Evolutionary conservation across 64 coral and sea anemone species (phyloP), one percentile per base, ranked within the genome.

Genomic region (Astreopora myriophthalma): DNA sequence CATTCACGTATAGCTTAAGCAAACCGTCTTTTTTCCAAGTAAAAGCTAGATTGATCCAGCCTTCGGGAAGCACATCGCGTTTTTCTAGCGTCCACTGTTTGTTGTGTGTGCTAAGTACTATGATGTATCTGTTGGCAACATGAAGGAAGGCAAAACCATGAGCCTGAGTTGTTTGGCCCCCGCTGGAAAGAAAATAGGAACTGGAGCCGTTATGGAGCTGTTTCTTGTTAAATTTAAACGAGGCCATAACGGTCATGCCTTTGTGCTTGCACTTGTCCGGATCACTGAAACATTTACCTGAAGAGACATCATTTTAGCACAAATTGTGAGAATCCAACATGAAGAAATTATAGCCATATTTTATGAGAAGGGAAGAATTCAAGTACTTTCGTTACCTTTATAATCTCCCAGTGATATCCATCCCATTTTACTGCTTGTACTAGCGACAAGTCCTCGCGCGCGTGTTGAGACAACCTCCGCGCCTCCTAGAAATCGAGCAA

Each of bases 271-370:
- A 96, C 22, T 49, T 85, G 24, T 61, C 79, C 25, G 95, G 95
- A 40, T 96, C 91, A 62, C 95, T 96, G 62, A 94, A 96, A 48
- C 95, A 96, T 73, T 96, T 96, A 13, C 95, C 95, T 96, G 19
- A 17, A 17, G 9, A 89, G 73, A 55, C 8, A 55, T 3, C 10
- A 55, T 19, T 16, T 16, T 16, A 55, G 51, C 11, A 55, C 8
- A 55, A 14, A 55, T 16, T 55, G 51, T 55, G 12, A 55, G 51
- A 55, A 55, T 44, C 40, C 40, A 44, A 6, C 40, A n/a, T n/a
- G n/a, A n/a, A n/a, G n/a, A n/a, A n/a, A n/a, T n/a, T n/a, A n/a
- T n/a, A n/a, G n/a, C n/a, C n/a, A n/a, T n/a, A n/a, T 58, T 58
- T 3, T 20, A 20, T 16, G 52, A 13, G 3, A 58, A 8, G 19